Conservation (phyloP, 2,113 vertebrate genomes). For the Orientallactaga bullata region DNA sequence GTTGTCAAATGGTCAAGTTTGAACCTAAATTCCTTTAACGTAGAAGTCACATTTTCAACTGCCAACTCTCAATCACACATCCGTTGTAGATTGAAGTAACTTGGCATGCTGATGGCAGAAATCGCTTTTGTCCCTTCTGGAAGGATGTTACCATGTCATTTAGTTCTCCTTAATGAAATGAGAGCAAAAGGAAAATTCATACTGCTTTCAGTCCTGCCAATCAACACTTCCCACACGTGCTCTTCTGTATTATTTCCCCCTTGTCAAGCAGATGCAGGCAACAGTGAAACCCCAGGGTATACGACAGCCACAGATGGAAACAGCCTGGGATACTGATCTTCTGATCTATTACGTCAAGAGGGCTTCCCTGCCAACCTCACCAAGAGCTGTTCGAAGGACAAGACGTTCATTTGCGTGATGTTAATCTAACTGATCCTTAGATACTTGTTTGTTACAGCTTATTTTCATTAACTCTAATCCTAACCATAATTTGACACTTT, state of each 20-base stretch:
- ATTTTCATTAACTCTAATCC: not conserved
- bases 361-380: not conserved
- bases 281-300: not conserved
- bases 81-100: not conserved
- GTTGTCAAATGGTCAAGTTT: not conserved
- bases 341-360: not conserved
- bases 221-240: not conserved
- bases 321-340: not conserved
- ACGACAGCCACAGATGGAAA: not conserved
- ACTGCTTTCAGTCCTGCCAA: not conserved
- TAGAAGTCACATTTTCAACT: not conserved
- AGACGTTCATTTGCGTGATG: conserved; percentile 12
- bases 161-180: not conserved
- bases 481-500: not conserved
- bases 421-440: not conserved
- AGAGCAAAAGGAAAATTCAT: not conserved
- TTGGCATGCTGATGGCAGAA: not conserved
- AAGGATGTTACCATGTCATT: not conserved
- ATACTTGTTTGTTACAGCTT: not conserved
- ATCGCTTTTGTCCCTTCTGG: not conserved
- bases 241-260: not conserved
- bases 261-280: not conserved
- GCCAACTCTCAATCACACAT: not conserved
- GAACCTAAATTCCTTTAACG: not conserved
- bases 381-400: not conserved